A percentile compares a stretch with the other conserved stretches of the same genome.
These are phyloP conservation scores for Lasaia peninsularis DNA, from an alignment of 1,140 invertebrate species.

Conservation along the genomic window DNA sequence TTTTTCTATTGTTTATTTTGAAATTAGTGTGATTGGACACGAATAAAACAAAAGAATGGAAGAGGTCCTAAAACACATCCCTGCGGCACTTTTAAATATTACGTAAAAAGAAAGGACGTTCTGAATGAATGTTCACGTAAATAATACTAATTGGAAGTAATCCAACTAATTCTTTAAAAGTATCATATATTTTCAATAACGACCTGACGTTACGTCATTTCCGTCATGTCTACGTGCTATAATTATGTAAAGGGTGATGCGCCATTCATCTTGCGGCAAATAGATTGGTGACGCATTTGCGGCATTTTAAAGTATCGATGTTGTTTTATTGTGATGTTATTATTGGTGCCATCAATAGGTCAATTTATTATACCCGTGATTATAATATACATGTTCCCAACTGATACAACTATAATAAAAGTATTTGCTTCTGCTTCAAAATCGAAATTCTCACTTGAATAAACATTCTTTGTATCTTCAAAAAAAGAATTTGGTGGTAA, in stretches of 20 bases:
- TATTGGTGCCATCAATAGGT: background rate
- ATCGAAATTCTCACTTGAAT: too few relatives aligned
- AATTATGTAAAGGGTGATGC: constrained; percentile 25
- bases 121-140: constrained; percentile 1
- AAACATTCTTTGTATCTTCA: too few relatives aligned
- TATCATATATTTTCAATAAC: constrained; percentile 31
- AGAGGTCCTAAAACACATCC: background rate
- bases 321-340: background rate
- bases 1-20: too few relatives aligned
- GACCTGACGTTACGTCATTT: constrained; percentile 27
- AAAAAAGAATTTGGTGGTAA: too few relatives aligned
- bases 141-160: constrained; percentile 21
- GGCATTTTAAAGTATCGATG: background rate
- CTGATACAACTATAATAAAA: too few relatives aligned
- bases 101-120: constrained; percentile 2
- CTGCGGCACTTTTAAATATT: background rate
- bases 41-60: background rate
- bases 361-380: too few relatives aligned
- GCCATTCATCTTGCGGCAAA: constrained; percentile 31
- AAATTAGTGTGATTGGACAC: background rate
- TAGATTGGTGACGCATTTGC: constrained; percentile 29
- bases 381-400: too few relatives aligned
- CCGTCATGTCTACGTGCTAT: constrained; percentile 25
- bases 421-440: too few relatives aligned
- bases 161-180: constrained; percentile 26